phyloP scores from a whole-genome alignment of 2,888 invertebrate species.

The Himalopsyche tibetana region DNA sequence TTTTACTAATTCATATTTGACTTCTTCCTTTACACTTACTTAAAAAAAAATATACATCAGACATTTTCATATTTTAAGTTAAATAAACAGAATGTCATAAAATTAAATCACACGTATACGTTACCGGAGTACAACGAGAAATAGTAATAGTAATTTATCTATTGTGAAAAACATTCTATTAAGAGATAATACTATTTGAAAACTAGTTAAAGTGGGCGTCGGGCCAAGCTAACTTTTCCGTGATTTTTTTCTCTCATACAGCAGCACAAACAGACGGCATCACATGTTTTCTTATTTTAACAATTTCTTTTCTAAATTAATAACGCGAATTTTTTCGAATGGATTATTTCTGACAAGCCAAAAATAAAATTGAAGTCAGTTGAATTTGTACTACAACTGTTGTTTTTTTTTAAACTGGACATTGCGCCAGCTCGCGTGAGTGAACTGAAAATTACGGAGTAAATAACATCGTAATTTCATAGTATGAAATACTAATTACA shows the following conservation, averaged over 20 bases:
- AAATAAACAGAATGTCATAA: not conserved
- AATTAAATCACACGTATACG: not conserved
- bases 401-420: not conserved
- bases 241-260: not conserved
- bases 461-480: not conserved
- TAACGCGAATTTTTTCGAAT: not conserved
- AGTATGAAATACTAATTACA: conserved; percentile 12
- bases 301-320: not conserved
- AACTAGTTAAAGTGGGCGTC: conserved; percentile 29
- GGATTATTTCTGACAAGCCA: conserved; percentile 12
- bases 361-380: not conserved
- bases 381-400: not conserved
- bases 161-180: not conserved
- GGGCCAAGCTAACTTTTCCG: conserved; percentile 21
- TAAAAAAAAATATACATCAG: no score
- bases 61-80: no score
- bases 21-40: no score
- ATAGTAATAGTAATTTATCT: conserved; percentile 15
- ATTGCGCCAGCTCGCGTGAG: not conserved
- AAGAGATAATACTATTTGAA: conserved; percentile 22
- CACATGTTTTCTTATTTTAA: conserved; percentile 23
- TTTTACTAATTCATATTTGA: no score
- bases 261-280: not conserved
- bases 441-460: not conserved
- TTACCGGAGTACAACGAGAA: not conserved